Evolutionary conservation across 2,797 vertebrate genomes (phyloP), one percentile per base, ranked within the genome.

Genomic region (Rhyacichthys aspro): DNA sequence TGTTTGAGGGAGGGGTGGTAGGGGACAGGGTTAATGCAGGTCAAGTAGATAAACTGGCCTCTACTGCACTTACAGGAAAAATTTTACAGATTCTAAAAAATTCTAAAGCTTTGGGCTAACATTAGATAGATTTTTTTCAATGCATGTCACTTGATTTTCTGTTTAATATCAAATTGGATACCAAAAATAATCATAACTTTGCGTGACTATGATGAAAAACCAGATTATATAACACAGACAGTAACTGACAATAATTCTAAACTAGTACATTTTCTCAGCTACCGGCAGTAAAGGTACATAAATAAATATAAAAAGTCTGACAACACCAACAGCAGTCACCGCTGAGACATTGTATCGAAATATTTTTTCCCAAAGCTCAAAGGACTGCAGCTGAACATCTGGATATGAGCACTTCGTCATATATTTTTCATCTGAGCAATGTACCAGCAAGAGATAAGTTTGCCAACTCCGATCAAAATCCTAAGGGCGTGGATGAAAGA

Each of bases 81-180:
- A 57, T 53, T n/a, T 33, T 8, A 9, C 28, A 62, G 56, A 85
- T 81, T 79, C 79, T 68, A 28, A 0, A 54, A 75, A 85, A 70
- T 52, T 52, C 53, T 45, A 54, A 61, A 44, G 33, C 53, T 66
- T 52, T 18, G 11, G 34, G 46, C 36, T 14, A 50, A 56, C 15
- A 38, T 44, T 59, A 55, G 11, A 43, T 37, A 14, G 6, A 50
- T 16, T 6, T 63, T 65, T 43, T 59, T 81, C 67, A 77, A 63
- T 46, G 57, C 32, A 8, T 5, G 46, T 73, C 37, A 11, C 45
- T 12, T 2, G 1, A 19, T 28, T 28, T 28, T 28, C 4, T 4
- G 23, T 28, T 28, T 28, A 3, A 28, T 28, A 28, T 28, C 1
- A 28, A 2, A 28, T 28, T 2, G 4, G 1, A 28, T 28, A 28